Conservation (phyloP, 53 echinoderm and acorn worm genomes). For the Pentamera pediparva region DNA sequence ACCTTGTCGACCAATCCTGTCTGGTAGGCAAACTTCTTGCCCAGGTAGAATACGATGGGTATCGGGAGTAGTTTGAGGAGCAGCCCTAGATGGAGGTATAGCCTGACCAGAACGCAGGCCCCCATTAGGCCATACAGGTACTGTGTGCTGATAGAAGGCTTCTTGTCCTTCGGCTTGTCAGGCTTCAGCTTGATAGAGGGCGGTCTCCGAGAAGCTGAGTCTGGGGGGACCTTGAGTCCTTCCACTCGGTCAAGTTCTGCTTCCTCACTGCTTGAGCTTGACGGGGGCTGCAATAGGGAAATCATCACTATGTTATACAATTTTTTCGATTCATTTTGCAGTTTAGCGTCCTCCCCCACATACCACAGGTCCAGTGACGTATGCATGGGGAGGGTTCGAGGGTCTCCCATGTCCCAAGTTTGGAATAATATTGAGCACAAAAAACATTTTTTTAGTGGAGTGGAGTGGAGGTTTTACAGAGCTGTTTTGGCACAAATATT, state of each 20-base stretch:
- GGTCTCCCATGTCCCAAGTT: too few relatives aligned
- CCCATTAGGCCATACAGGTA: conserved; percentile 72
- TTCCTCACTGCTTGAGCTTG: conserved; percentile 34
- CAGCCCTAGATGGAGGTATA: conserved; percentile 85
- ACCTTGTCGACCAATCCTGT: conserved; percentile 59
- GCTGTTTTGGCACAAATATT: too few relatives aligned
- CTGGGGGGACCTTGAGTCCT: conserved; percentile 40
- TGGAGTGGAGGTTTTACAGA: too few relatives aligned
- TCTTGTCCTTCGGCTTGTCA: conserved; percentile 5
- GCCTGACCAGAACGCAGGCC: conserved; percentile 70
- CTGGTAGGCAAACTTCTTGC: conserved; percentile 60
- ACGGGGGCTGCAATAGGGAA: neutral
- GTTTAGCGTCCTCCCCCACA: too few relatives aligned
- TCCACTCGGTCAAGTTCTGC: conserved; percentile 51
- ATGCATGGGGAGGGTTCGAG: too few relatives aligned
- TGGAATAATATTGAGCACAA: too few relatives aligned
- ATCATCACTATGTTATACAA: neutral
- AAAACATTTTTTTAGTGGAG: too few relatives aligned
- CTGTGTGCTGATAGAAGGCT: conserved; percentile 40
- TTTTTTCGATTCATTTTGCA: too few relatives aligned
- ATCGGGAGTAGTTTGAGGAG: conserved; percentile 72
- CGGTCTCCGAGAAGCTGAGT: neutral
- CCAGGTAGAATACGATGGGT: conserved; percentile 64
- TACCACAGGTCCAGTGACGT: too few relatives aligned
- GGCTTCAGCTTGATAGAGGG: neutral